phyloP scores from a whole-genome alignment of 1,140 invertebrate genomes.

The Drosophila baimaii region DNA sequence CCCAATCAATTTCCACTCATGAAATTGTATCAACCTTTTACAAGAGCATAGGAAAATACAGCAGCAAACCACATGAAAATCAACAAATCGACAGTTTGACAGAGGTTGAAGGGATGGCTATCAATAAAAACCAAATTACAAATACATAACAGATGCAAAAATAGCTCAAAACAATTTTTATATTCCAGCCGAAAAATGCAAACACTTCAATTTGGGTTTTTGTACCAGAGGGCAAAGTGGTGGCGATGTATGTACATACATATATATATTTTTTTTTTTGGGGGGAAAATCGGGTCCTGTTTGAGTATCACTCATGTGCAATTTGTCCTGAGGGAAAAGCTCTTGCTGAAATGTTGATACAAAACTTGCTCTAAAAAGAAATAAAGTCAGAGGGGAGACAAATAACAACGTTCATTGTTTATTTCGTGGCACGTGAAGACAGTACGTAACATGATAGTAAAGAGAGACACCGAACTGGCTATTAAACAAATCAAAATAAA shows the following conservation, averaged over 20 bases:
- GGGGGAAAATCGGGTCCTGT: constrained; percentile 17
- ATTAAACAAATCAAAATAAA: neutral
- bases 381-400: constrained; percentile 9
- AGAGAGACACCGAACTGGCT: too few species aligned
- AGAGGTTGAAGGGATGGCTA: constrained; percentile 24
- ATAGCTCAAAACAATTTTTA: constrained; percentile 50
- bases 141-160: constrained; percentile 67
- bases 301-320: constrained; percentile 20
- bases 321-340: constrained; percentile 41
- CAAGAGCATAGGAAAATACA: neutral
- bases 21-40: constrained; percentile 6
- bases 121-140: constrained; percentile 74
- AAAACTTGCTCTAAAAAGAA: constrained; percentile 30
- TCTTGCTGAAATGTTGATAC: constrained; percentile 25
- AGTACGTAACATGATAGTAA: constrained; percentile 9
- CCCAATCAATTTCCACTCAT: constrained; percentile 15
- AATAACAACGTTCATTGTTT: constrained; percentile 25
- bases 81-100: constrained; percentile 34
- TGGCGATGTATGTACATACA: neutral
- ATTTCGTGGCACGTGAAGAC: constrained; percentile 15
- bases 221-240: constrained; percentile 3
- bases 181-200: constrained; percentile 55
- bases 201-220: constrained; percentile 66
- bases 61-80: constrained; percentile 31
- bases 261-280: neutral